These are phyloP conservation scores for Chorisops tibialis DNA, from an alignment of 2,888 invertebrate species.

Conservation along the genomic window DNA sequence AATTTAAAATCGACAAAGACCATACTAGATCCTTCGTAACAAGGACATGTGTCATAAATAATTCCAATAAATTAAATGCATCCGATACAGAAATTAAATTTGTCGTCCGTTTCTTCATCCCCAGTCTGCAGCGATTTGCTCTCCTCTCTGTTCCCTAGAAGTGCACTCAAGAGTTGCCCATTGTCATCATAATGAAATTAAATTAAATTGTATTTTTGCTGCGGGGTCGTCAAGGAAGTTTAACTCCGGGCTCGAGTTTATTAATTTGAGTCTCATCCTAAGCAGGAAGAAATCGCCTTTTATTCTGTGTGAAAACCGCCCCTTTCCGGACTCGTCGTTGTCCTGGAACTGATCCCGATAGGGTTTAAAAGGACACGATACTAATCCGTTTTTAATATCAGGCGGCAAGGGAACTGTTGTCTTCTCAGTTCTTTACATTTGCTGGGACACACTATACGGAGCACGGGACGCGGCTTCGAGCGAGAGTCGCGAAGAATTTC, in stretches of 20 bases:
- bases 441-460: too few relatives aligned
- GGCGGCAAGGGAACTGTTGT: slow-evolving; percentile 1
- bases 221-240: not conserved
- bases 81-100: slow-evolving; percentile 43
- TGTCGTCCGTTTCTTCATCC: slow-evolving; percentile 13
- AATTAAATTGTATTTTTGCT: slow-evolving; percentile 36
- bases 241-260: slow-evolving; percentile 17
- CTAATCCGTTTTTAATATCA: slow-evolving; percentile 40
- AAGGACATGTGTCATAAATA: slow-evolving; percentile 47
- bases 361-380: slow-evolving; percentile 35
- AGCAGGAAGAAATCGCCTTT: not conserved
- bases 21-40: not conserved
- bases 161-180: slow-evolving; percentile 32
- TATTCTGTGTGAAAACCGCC: slow-evolving; percentile 17
- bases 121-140: not conserved
- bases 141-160: not conserved
- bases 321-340: slow-evolving; percentile 8
- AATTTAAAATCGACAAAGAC: not conserved
- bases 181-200: slow-evolving; percentile 40
- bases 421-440: slow-evolving; percentile 11
- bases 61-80: slow-evolving; percentile 52
- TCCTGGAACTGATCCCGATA: not conserved
- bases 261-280: slow-evolving; percentile 32
- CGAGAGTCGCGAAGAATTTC: slow-evolving; percentile 4
- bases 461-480: too few relatives aligned